Conservation (phyloP, 2,113 vertebrate species). For the Hippocampus abdominalis region DNA sequence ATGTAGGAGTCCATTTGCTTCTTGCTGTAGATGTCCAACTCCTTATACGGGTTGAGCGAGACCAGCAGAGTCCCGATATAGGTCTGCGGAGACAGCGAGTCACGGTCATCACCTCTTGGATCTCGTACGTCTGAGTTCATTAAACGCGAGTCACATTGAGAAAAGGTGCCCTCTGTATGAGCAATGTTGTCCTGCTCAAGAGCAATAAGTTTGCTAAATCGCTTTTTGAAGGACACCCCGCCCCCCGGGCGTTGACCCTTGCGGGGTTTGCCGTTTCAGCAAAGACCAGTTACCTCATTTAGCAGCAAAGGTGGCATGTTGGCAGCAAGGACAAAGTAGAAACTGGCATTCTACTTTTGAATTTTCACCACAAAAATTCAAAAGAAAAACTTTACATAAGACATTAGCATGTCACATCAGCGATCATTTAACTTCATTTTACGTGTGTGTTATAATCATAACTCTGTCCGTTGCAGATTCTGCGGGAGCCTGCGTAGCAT, state of each 20-base stretch:
- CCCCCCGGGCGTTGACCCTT: slow-evolving; percentile 9
- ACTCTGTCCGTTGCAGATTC: no score
- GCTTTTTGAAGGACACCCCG: slow-evolving; percentile 8
- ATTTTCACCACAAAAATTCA: no score
- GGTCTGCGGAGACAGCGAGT: slow-evolving; percentile 73
- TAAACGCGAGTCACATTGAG: neutral
- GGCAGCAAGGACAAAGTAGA: slow-evolving; percentile 32
- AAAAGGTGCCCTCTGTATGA: slow-evolving; percentile 5
- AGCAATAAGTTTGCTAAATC: slow-evolving; percentile 44
- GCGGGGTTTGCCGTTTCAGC: slow-evolving; percentile 51
- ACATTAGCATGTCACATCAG: no score
- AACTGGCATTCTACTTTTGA: neutral
- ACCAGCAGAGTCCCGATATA: slow-evolving; percentile 94
- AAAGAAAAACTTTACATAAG: no score
- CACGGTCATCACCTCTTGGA: slow-evolving; percentile 16
- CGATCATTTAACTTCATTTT: no score
- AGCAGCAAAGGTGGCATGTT: slow-evolving; percentile 33
- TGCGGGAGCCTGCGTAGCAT: no score
- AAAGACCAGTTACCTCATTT: slow-evolving; percentile 36
- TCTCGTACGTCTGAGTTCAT: neutral
- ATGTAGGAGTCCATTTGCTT: slow-evolving; percentile 93
- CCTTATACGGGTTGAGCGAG: slow-evolving; percentile 95
- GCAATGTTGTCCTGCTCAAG: slow-evolving; percentile 33
- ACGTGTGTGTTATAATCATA: no score
- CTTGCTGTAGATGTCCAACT: slow-evolving; percentile 83